These are phyloP conservation scores for Crotophaga sulcirostris DNA, from an alignment of 2,113 vertebrate genomes.

Conservation along the genomic window DNA sequence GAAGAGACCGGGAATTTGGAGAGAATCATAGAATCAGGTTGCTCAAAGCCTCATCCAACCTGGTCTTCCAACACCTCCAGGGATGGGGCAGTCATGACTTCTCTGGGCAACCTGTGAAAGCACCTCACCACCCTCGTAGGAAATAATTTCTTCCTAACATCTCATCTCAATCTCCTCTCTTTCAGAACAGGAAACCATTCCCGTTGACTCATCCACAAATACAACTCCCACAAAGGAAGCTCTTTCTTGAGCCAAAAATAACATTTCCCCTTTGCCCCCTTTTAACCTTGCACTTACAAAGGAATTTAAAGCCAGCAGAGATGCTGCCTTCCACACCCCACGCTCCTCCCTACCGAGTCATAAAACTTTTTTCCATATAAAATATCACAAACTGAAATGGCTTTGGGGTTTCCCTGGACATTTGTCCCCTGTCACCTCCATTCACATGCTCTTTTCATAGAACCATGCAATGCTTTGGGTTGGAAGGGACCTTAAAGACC, in stretches of 20 bases:
- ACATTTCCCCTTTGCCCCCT: neutral
- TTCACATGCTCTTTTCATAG: neutral
- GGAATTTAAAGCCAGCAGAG: neutral
- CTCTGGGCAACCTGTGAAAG: too few relatives aligned
- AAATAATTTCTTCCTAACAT: too few relatives aligned
- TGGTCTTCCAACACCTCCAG: too few relatives aligned
- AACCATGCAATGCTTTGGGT: too few relatives aligned
- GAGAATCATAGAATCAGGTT: too few relatives aligned
- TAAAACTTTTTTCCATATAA: neutral
- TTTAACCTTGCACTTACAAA: neutral
- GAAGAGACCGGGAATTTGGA: neutral
- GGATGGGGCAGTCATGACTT: too few relatives aligned
- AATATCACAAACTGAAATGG: neutral
- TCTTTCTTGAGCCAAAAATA: neutral
- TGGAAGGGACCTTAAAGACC: too few relatives aligned
- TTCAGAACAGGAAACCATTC: neutral
- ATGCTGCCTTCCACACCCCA: neutral
- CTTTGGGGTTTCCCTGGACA: neutral
- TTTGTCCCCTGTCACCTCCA: rapidly evolving
- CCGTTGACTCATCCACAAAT: neutral
- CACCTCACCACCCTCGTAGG: too few relatives aligned
- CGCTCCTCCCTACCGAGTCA: neutral
- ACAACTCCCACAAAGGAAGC: neutral
- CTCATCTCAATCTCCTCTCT: too few relatives aligned
- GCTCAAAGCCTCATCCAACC: too few relatives aligned